These are phyloP conservation scores for Rhabditoides inermis DNA, from an alignment of 2,888 invertebrate species.

Conservation along the genomic window DNA sequence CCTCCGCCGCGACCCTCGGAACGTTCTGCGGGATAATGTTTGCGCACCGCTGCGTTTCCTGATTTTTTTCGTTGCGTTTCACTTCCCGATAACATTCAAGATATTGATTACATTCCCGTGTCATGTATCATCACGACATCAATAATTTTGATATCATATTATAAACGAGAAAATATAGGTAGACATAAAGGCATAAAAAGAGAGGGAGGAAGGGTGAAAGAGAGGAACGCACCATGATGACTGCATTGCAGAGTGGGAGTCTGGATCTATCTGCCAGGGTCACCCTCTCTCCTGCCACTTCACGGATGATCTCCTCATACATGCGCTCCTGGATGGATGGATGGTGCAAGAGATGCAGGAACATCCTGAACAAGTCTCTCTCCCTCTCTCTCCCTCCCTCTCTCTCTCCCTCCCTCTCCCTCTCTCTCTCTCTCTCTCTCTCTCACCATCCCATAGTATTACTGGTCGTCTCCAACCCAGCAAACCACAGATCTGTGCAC, in stretches of 20 bases:
- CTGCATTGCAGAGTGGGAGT: slow-evolving; percentile 79
- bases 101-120: too few species aligned
- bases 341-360: slow-evolving; percentile 5
- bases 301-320: slow-evolving; percentile 1
- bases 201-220: too few species aligned
- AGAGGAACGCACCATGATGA: too few species aligned
- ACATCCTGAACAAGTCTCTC: neutral
- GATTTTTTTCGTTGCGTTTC: too few species aligned
- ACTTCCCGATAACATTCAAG: too few species aligned
- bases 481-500: slow-evolving; percentile 16
- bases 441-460: neutral
- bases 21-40: too few species aligned
- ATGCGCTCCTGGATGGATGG: slow-evolving; percentile 1
- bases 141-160: slow-evolving; percentile 12
- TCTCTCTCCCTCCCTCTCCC: neutral
- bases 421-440: neutral
- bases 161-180: slow-evolving; percentile 62
- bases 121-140: slow-evolving; percentile 28
- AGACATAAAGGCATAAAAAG: too few species aligned
- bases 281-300: neutral
- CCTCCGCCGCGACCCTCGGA: too few species aligned
- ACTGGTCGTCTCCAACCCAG: slow-evolving; percentile 15
- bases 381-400: neutral
- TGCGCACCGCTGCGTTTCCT: too few species aligned
- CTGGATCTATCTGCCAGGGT: neutral